Evolutionary conservation across 2,888 invertebrate genomes (phyloP).

Genomic region (Eupithecia dodoneata): DNA sequence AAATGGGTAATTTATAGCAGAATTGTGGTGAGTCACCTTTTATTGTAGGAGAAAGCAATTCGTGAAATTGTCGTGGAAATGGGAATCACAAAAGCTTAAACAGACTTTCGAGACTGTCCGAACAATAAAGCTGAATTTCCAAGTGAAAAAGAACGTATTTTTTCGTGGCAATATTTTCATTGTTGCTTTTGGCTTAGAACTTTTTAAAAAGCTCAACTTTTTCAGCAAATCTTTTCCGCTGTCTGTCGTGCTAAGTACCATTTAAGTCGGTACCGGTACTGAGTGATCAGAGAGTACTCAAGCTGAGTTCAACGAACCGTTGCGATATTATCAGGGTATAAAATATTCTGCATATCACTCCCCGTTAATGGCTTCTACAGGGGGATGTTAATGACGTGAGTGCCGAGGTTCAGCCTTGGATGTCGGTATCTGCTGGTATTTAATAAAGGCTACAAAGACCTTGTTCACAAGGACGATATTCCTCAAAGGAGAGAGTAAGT

Average conservation of each 20-base stretch:
- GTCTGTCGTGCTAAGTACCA: conserved; percentile 1
- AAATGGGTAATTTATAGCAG: conserved; percentile 38
- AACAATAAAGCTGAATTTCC: conserved; percentile 9
- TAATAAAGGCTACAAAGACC: conserved; percentile 15
- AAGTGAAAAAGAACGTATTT: conserved; percentile 11
- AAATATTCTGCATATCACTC: conserved; percentile 38
- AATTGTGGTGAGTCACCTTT: conserved; percentile 39
- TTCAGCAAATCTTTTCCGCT: conserved; percentile 1
- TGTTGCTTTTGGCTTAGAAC: conserved; percentile 1
- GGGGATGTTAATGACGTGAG: conserved; percentile 54
- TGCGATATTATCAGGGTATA: conserved; percentile 20
- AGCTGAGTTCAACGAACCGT: conserved; percentile 19
- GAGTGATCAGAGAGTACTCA: conserved; percentile 23
- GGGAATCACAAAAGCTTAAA: conserved; percentile 22
- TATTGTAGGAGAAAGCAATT: conserved; percentile 40
- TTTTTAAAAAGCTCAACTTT: conserved; percentile 5
- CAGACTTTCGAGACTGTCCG: conserved; percentile 14
- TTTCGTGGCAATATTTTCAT: conserved; percentile 2
- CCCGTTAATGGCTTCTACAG: conserved; percentile 42
- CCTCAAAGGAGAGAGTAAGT: neutral
- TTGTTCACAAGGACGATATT: conserved; percentile 2
- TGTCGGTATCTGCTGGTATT: conserved; percentile 40
- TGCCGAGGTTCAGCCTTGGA: conserved; percentile 49
- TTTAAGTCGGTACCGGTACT: neutral
- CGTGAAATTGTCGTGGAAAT: conserved; percentile 36